These are phyloP conservation scores for Lutraria lutraria DNA, from an alignment of 2,888 invertebrate species.

Conservation along the genomic window DNA sequence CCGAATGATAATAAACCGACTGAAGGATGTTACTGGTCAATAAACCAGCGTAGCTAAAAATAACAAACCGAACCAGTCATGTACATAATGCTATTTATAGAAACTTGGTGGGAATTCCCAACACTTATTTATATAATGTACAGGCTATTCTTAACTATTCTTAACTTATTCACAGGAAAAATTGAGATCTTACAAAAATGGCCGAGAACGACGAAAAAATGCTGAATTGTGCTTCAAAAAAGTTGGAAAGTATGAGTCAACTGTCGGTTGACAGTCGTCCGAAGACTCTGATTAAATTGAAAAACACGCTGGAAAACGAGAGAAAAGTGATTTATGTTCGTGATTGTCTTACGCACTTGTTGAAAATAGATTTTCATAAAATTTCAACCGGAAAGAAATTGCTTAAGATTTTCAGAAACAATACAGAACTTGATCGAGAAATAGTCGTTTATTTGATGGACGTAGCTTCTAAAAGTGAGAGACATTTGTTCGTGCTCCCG, in stretches of 20 bases:
- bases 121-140: conserved; percentile 1
- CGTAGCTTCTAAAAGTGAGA: neutral
- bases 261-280: conserved; percentile 43
- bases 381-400: conserved; percentile 11
- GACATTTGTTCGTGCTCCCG: conserved; percentile 45
- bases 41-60: neutral
- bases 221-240: neutral
- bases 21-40: neutral
- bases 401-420: conserved; percentile 32
- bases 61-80: neutral
- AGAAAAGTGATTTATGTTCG: conserved; percentile 41
- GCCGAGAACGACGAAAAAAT: conserved; percentile 25
- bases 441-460: conserved; percentile 24
- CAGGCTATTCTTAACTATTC: neutral
- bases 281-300: conserved; percentile 44
- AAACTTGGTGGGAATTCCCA: neutral
- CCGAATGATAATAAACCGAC: neutral
- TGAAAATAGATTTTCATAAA: conserved; percentile 32
- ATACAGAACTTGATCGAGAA: conserved; percentile 44
- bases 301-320: conserved; percentile 48
- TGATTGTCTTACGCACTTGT: conserved; percentile 29
- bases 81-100: conserved; percentile 8
- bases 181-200: neutral
- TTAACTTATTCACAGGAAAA: neutral
- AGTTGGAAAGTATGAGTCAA: conserved; percentile 49